Conservation (phyloP, 2,888 invertebrate genomes). For the Synanthedon andrenaeformis region DNA sequence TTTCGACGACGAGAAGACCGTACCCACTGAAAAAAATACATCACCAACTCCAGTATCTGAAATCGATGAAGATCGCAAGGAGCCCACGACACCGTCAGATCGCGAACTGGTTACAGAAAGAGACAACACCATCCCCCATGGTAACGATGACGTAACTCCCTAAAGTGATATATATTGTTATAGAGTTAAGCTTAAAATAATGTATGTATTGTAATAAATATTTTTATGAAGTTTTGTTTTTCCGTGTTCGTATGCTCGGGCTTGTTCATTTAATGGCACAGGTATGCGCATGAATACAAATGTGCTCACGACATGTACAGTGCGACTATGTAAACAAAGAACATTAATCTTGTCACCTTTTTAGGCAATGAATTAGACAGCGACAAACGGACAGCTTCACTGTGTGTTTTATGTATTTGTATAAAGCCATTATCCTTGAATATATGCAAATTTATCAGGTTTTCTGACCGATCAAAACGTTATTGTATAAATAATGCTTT, state of each 20-base stretch:
- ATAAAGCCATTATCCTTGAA: too few species aligned
- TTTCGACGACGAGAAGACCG: conserved; percentile 19
- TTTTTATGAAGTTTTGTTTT: conserved; percentile 37
- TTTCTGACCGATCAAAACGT: too few species aligned
- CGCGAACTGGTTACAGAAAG: conserved; percentile 41
- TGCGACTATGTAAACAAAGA: conserved; percentile 31
- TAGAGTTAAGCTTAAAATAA: conserved; percentile 42
- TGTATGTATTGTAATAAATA: conserved; percentile 56
- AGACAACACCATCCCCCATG: conserved; percentile 50
- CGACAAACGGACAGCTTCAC: neutral
- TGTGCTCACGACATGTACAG: conserved; percentile 15
- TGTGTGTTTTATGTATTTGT: neutral
- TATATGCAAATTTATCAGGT: too few species aligned
- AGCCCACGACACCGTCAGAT: conserved; percentile 37
- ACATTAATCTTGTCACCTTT: conserved; percentile 6
- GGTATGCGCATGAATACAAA: conserved; percentile 5
- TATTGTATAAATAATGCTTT: too few species aligned
- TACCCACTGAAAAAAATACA: conserved; percentile 4
- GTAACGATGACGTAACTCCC: conserved; percentile 41
- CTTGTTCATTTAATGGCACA: conserved; percentile 13
- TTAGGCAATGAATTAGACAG: conserved; percentile 4
- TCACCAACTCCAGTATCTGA: conserved; percentile 8
- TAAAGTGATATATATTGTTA: conserved; percentile 63
- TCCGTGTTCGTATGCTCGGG: conserved; percentile 26
- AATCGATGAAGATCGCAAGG: conserved; percentile 32